These are phyloP conservation scores for Limnephilus marmoratus DNA, from an alignment of 2,888 invertebrate genomes.

Conservation along the genomic window DNA sequence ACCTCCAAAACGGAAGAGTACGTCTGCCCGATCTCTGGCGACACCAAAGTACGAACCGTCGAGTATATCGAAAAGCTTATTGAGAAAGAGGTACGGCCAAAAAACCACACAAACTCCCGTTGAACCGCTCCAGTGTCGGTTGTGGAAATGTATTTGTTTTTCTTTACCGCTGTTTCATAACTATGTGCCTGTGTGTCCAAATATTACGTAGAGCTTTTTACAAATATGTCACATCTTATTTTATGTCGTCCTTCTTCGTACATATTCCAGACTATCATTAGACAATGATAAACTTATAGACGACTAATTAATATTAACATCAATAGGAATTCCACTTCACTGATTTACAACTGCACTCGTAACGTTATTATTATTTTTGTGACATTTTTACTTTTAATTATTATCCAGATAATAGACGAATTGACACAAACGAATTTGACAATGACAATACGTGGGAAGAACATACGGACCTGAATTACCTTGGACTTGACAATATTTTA, in stretches of 20 bases:
- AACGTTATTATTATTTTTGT: background rate
- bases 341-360: background rate
- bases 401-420: constrained; percentile 45
- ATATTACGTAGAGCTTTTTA: constrained; percentile 39
- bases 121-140: constrained; percentile 24
- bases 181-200: constrained; percentile 52
- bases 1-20: constrained; percentile 92
- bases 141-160: constrained; percentile 43
- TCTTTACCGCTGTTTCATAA: constrained; percentile 33
- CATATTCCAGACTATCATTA: background rate
- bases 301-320: background rate
- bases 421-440: constrained; percentile 42
- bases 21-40: constrained; percentile 90
- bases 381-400: background rate
- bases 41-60: constrained; percentile 91
- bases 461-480: constrained; percentile 39
- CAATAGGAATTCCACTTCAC: background rate
- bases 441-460: constrained; percentile 41
- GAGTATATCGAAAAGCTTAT: constrained; percentile 97
- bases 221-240: constrained; percentile 37
- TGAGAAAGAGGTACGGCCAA: constrained; percentile 90
- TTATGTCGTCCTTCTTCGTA: background rate
- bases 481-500: background rate
- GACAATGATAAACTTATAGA: background rate
- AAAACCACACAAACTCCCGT: constrained; percentile 44